These are phyloP conservation scores for Hemibagrus guttatus DNA, from an alignment of 2,797 vertebrate genomes.

Conservation along the genomic window DNA sequence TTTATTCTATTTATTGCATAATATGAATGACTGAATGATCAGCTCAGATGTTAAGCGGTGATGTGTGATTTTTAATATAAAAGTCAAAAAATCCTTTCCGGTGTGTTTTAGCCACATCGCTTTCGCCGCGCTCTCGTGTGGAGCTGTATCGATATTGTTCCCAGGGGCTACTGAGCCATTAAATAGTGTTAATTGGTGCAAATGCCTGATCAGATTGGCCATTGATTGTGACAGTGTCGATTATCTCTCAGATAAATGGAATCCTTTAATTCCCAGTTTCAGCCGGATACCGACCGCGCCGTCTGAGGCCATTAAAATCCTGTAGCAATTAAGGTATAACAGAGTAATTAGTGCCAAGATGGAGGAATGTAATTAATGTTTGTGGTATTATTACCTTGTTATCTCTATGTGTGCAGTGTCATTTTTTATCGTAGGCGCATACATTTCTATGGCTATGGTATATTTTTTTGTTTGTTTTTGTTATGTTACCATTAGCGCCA, in stretches of 20 bases:
- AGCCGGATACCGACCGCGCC: conserved; percentile 44
- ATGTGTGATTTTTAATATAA: background rate
- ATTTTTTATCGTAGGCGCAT: background rate
- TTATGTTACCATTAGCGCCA: background rate
- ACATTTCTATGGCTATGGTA: background rate
- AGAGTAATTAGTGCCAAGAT: conserved; percentile 53
- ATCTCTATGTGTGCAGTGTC: conserved; percentile 20
- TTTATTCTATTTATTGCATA: background rate
- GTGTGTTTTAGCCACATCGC: background rate
- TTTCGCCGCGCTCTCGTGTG: background rate
- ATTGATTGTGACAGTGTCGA: conserved; percentile 59
- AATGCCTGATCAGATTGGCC: conserved; percentile 56
- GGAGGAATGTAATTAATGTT: conserved; percentile 52
- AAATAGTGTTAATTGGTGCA: conserved; percentile 60
- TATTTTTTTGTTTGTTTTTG: background rate
- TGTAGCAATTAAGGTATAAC: conserved; percentile 55
- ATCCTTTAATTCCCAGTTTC: conserved; percentile 55
- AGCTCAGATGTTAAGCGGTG: background rate
- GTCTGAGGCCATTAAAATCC: conserved; percentile 48
- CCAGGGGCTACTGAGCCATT: conserved; percentile 48
- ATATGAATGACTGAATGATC: background rate
- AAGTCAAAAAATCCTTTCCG: background rate
- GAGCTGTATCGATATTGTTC: conserved; percentile 40
- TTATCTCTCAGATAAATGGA: conserved; percentile 59
- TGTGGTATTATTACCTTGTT: conserved; percentile 40